Base-by-base conservation (phyloP, 2,113 vertebrate genomes). In the Coregonus clupeaformis region DNA sequence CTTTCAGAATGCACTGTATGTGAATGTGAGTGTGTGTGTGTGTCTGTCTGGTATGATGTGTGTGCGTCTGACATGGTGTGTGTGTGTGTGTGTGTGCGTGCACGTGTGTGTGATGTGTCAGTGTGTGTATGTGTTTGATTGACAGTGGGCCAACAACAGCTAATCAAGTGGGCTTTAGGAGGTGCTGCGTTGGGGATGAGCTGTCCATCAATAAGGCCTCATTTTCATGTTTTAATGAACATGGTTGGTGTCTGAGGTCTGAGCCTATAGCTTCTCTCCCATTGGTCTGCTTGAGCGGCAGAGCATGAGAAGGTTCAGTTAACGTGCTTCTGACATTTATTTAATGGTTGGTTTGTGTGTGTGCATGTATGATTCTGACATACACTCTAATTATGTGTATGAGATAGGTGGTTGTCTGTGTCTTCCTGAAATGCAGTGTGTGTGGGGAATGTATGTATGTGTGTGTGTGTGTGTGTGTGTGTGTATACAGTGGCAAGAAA, bases 151-250 rank as follows among this genome's bases (percentile, higher is more conserved):
- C 27, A 20, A 66, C 3, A 1, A 36, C 9, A 67, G 42, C 65
- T 75, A 79, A 72, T 77, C 68, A 74, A 47, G 68, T 29, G 30
- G 45, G 32, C n/a, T 16, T 13, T 3, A 36, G 62, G 36, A 42
- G 9, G 4, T 20, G 52, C 52, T 55, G 47, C 71, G 32, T 25
- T 29, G 47, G 66, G 27, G 25, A 71, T 24, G 32, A 22, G 59
- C 64, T 71, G 69, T 22, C 49, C 73, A 59, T 29, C 68, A 76
- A 57, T 24, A 49, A 3, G 65, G 27, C 30, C 24, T 69, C 25
- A 59, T 59, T 20, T 69, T 30, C 6, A 2, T 4, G 20, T 65
- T 16, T 65, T n/a, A 72, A 82, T 76, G 45, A 78, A 74, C 62
- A 63, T 63, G 45, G 66, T 30, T 36, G 9, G 27, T 66, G 16